phyloP scores from a whole-genome alignment of 2,113 vertebrate genomes.

The Callionymus lyra region DNA sequence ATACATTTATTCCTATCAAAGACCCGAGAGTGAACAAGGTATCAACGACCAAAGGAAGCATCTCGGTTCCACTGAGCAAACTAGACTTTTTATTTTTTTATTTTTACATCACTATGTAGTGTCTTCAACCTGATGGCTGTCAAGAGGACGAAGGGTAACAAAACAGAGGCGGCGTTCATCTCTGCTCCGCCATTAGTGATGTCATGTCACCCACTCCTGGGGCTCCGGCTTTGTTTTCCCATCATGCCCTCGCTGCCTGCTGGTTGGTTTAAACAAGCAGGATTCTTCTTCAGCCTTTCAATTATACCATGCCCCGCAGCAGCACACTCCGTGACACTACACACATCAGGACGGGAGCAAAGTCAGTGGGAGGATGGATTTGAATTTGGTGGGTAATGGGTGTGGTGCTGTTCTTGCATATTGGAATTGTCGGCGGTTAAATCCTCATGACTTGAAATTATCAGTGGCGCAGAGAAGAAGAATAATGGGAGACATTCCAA shows the following conservation, averaged over 20 bases:
- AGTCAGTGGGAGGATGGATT: conserved; percentile 51
- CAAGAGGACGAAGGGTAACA: conserved; percentile 43
- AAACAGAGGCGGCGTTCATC: conserved; percentile 44
- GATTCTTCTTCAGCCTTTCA: conserved; percentile 69
- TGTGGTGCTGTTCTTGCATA: conserved; percentile 33
- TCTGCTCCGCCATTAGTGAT: conserved; percentile 56
- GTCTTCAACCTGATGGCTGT: conserved; percentile 41
- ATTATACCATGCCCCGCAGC: conserved; percentile 72
- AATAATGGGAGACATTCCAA: no score
- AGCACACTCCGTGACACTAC: conserved; percentile 50
- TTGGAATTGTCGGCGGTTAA: conserved; percentile 35
- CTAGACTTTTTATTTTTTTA: conserved; percentile 34
- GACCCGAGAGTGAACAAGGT: conserved; percentile 6
- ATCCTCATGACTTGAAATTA: conserved; percentile 15
- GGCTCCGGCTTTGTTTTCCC: conserved; percentile 64
- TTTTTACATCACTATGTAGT: no score
- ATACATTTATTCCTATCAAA: conserved; percentile 3
- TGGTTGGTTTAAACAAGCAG: conserved; percentile 70
- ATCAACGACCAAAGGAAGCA: conserved; percentile 14
- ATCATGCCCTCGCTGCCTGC: conserved; percentile 61
- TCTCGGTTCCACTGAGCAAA: conserved; percentile 21
- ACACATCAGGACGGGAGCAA: conserved; percentile 33
- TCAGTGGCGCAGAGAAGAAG: not conserved
- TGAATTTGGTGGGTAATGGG: conserved; percentile 52
- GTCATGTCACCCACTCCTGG: conserved; percentile 59